Evolutionary conservation across 2,113 vertebrate genomes (phyloP).

Genomic region (Saimiri boliviensis): DNA sequence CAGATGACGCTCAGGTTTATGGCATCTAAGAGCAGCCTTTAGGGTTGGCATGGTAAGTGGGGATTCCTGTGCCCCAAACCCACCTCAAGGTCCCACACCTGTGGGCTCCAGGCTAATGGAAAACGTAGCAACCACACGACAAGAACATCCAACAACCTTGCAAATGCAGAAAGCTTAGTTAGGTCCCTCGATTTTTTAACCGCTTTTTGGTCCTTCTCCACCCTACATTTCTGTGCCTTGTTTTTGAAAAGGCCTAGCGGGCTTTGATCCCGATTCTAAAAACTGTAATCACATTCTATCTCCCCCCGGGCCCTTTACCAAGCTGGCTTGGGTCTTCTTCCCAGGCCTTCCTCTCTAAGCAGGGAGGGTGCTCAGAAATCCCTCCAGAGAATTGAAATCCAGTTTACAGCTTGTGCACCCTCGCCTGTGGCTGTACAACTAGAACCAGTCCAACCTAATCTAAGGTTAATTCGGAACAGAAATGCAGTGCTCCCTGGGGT

Average conservation of each 20-base stretch:
- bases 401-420: background rate
- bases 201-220: too few species aligned
- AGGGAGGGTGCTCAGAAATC: background rate
- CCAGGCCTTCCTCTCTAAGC: background rate
- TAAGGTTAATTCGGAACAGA: background rate
- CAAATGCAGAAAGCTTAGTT: accelerated
- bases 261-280: background rate
- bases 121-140: accelerated
- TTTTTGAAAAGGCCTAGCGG: background rate
- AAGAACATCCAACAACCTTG: background rate
- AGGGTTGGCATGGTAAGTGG: background rate
- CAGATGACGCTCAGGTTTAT: background rate
- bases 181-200: background rate
- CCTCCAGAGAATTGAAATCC: background rate
- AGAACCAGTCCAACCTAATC: background rate
- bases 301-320: background rate
- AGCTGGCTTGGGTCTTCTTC: background rate
- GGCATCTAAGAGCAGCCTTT: background rate
- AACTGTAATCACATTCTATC: background rate
- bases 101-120: background rate
- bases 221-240: background rate
- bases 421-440: background rate
- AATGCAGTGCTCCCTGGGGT: accelerated
- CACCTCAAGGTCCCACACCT: too few species aligned
- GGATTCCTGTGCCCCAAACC: background rate